A percentile compares a stretch with the other conserved stretches of the same genome.
Conservation (phyloP, 2,888 invertebrate species). For the Ophonus ardosiacus region DNA sequence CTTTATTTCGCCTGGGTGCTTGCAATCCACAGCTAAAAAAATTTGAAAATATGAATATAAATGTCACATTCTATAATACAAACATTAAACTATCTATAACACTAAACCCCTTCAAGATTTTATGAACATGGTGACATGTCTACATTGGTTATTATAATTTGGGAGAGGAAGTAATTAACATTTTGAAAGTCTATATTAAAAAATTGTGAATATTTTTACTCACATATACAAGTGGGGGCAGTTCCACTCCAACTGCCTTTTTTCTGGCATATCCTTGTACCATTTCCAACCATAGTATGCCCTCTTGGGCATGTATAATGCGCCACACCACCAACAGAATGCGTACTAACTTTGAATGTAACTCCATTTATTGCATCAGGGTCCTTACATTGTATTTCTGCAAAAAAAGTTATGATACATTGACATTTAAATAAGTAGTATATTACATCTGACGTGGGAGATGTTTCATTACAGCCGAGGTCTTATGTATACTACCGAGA, state of each 20-base stretch:
- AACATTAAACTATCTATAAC: no score
- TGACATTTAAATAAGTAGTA: conserved; percentile 46
- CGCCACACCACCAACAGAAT: conserved; percentile 87
- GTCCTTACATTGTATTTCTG: conserved; percentile 87
- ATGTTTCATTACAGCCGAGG: no score
- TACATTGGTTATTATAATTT: conserved; percentile 46
- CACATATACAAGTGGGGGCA: conserved; percentile 89
- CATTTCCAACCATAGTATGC: conserved; percentile 87
- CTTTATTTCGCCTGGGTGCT: conserved; percentile 86
- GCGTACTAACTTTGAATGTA: conserved; percentile 80
- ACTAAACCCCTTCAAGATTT: no score
- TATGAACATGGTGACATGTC: no score
- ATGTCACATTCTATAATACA: no score
- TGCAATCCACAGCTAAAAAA: conserved; percentile 88
- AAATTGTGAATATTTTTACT: conserved; percentile 72
- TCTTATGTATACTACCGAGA: no score
- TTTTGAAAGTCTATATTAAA: neutral
- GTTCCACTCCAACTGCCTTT: conserved; percentile 90
- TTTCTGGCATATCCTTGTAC: conserved; percentile 85
- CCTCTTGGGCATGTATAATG: conserved; percentile 91
- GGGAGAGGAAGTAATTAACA: no score
- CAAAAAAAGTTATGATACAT: neutral
- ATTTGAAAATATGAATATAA: no score
- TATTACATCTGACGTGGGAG: no score
- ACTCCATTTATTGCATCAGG: conserved; percentile 82